Conservation (phyloP, 1,140 invertebrate genomes). For the Holotrichia oblita region DNA sequence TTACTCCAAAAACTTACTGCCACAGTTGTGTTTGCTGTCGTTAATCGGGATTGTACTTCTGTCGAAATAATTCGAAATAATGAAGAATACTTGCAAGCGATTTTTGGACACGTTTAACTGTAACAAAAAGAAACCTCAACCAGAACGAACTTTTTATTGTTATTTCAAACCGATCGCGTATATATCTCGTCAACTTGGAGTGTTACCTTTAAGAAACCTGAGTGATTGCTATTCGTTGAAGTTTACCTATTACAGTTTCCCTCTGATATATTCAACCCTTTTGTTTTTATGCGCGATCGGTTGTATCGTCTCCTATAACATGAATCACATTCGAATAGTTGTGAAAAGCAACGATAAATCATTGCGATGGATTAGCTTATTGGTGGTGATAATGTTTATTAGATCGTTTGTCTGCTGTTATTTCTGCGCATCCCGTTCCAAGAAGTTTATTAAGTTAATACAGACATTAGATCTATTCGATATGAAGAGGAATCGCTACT, state of each 20-base stretch:
- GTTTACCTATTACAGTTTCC: not conserved
- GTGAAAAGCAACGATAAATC: not conserved
- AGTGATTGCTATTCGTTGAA: not conserved
- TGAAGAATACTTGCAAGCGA: not conserved
- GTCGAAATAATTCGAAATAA: not conserved
- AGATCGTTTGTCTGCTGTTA: constrained; percentile 9
- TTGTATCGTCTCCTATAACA: not conserved
- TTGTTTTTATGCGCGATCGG: not conserved
- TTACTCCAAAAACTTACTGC: not conserved
- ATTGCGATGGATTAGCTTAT: not conserved
- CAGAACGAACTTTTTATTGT: not conserved
- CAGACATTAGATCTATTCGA: constrained; percentile 22
- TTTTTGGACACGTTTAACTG: not conserved
- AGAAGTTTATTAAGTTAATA: constrained; percentile 20
- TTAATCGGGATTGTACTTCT: not conserved
- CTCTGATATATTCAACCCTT: not conserved
- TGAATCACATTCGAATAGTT: not conserved
- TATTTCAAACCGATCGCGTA: constrained; percentile 31
- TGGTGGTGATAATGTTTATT: not conserved
- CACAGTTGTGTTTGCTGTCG: not conserved
- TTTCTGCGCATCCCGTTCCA: constrained; percentile 33
- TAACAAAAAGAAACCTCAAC: not conserved
- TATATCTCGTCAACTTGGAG: not conserved
- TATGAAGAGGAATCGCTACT: not conserved
- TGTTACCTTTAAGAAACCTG: constrained; percentile 35